phyloP scores from a whole-genome alignment of 2,888 invertebrate genomes.

The Lymantria monacha region DNA sequence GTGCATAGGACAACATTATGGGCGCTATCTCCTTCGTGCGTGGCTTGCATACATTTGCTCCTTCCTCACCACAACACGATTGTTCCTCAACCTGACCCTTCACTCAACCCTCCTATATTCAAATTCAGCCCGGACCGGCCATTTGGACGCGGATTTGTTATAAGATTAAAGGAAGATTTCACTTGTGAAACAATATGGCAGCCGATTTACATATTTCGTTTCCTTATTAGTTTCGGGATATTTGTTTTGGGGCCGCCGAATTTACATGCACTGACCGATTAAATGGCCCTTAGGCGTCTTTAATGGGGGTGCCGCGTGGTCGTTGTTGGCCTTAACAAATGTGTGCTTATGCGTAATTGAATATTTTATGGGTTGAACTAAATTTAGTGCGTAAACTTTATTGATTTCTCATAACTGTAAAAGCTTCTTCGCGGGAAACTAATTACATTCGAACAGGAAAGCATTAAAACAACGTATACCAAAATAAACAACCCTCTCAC shows the following conservation, averaged over 20 bases:
- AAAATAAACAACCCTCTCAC: constrained; percentile 63
- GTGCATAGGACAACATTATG: constrained; percentile 82
- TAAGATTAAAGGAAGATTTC: constrained; percentile 84
- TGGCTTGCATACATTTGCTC: constrained; percentile 80
- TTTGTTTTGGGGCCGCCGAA: constrained; percentile 80
- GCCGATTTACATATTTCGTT: constrained; percentile 82
- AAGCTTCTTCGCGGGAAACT: constrained; percentile 28
- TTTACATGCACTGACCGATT: constrained; percentile 83
- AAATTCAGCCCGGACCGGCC: constrained; percentile 77
- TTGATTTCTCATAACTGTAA: constrained; percentile 57
- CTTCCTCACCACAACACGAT: constrained; percentile 63
- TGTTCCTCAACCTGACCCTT: constrained; percentile 67
- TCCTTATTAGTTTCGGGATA: constrained; percentile 83
- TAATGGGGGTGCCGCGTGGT: constrained; percentile 82
- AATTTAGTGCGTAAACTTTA: constrained; percentile 71
- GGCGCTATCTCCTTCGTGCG: constrained; percentile 77
- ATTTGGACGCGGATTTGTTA: constrained; percentile 83
- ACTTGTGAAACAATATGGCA: constrained; percentile 83
- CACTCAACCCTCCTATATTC: constrained; percentile 76
- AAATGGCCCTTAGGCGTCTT: constrained; percentile 83
- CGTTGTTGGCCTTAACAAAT: constrained; percentile 80
- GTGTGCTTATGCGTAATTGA: constrained; percentile 82
- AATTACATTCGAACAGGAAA: constrained; percentile 35
- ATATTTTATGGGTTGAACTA: constrained; percentile 77
- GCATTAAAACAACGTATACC: constrained; percentile 8